phyloP scores from a whole-genome alignment of 2,888 invertebrate genomes.

The Isotomurus palustris region DNA sequence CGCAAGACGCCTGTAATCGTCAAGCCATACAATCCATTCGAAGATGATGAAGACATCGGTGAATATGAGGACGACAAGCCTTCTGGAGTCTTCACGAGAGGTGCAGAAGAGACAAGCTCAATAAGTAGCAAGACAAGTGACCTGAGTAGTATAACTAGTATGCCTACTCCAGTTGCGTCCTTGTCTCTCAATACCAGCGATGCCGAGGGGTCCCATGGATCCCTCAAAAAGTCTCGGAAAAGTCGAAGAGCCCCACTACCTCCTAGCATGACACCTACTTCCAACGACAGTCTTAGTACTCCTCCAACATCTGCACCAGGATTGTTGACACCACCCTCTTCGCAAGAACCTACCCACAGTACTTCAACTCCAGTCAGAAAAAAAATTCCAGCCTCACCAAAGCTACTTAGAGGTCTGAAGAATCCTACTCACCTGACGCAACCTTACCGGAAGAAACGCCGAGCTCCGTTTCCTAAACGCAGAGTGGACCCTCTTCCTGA shows the following conservation, averaged over 20 bases:
- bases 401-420: constrained; percentile 38
- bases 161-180: constrained; percentile 32
- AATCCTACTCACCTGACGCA: constrained; percentile 10
- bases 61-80: constrained; percentile 27
- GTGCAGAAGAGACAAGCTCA: constrained; percentile 31
- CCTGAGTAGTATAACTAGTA: constrained; percentile 31
- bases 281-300: not conserved
- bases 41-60: constrained; percentile 39
- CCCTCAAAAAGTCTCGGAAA: constrained; percentile 45
- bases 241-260: constrained; percentile 50
- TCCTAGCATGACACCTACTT: constrained; percentile 16
- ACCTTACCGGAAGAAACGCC: constrained; percentile 54
- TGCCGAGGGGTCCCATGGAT: constrained; percentile 31
- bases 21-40: constrained; percentile 38
- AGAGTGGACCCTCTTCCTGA: constrained; percentile 51
- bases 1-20: constrained; percentile 16
- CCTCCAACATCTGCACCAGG: constrained; percentile 38
- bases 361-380: constrained; percentile 24
- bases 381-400: constrained; percentile 40
- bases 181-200: constrained; percentile 32
- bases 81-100: constrained; percentile 16
- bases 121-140: constrained; percentile 37
- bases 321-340: constrained; percentile 1
- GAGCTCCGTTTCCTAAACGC: constrained; percentile 47
- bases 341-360: constrained; percentile 3